Evolutionary conservation across 2,113 vertebrate genomes (phyloP), one percentile per base, ranked within the genome.

Genomic region (Oryzias woworae): DNA sequence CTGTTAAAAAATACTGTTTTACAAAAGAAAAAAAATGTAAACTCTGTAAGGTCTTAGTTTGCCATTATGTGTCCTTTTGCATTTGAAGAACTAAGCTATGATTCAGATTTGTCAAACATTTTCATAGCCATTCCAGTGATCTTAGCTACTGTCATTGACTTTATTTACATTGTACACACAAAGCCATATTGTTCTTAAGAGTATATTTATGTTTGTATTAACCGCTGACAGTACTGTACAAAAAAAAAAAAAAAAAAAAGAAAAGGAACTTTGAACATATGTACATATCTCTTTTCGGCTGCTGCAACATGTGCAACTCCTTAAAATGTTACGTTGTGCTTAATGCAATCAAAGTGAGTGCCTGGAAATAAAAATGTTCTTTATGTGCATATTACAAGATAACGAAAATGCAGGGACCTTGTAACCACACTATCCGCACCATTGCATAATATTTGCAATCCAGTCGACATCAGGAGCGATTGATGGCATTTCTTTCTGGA

Each of bases 261-360:
- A 52, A 28, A 28, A 83, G 80, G 72, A 87, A 82, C 86, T 85
- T 78, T 87, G 77, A 81, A 88, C 83, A 87, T 82, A 78, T 91
- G 87, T 89, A 91, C 81, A 92, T 90, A 88, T 91, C 85, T 90
- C 77, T 90, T 90, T 87, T 88, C 91, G 90, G 89, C 90, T 93
- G 92, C 92, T 92, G 89, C 88, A 91, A 88, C 91, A 90, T 91
- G 90, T 92, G 89, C 90, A 92, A 91, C 91, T 91, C 86, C 90
- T 92, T 92, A 91, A 92, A 90, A 91, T 82, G 85, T 91, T 92
- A 85, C 54, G 91, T 91, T 92, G 89, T 92, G 91, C 92, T 92
- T 92, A 91, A 93, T 92, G 90, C 92, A 93, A 92, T 92, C 91
- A 92, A 93, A 92, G 90, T 89, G 90, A 93, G 92, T 93, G 92